Evolutionary conservation across 2,797 vertebrate genomes (phyloP).

Genomic region (Kryptolebias ocellatus): DNA sequence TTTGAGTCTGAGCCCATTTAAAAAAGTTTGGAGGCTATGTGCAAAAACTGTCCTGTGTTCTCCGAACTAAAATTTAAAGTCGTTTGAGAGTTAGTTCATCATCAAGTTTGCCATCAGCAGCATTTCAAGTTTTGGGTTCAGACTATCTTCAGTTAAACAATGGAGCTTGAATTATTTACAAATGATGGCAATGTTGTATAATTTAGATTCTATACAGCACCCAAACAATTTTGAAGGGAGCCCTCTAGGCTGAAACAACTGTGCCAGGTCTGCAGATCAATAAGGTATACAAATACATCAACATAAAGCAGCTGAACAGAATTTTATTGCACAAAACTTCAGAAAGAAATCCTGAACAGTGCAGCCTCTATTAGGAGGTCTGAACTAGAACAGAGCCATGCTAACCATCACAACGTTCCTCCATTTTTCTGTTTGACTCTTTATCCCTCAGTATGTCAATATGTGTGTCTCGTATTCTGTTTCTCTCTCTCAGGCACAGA

Average conservation of each 20-base stretch:
- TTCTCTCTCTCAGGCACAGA: constrained; percentile 52
- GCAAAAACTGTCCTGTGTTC: background rate
- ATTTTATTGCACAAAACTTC: constrained; percentile 40
- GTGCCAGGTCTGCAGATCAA: constrained; percentile 27
- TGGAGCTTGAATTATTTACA: background rate
- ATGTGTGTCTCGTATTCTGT: constrained; percentile 48
- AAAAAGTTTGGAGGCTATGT: background rate
- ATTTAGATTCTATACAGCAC: no score
- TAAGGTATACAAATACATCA: constrained; percentile 6
- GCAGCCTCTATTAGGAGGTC: constrained; percentile 45
- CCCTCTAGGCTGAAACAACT: constrained; percentile 8
- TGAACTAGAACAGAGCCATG: constrained; percentile 46
- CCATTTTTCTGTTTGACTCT: constrained; percentile 44
- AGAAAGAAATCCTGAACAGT: constrained; percentile 47
- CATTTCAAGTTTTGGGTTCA: background rate
- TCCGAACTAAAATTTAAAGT: background rate
- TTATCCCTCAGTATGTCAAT: constrained; percentile 32
- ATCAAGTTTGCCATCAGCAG: background rate
- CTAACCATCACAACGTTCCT: constrained; percentile 53
- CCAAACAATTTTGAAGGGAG: background rate
- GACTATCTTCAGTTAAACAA: background rate
- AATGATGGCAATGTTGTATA: background rate
- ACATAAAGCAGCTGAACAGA: constrained; percentile 65
- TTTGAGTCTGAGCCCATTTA: constrained; percentile 1
- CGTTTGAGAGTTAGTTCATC: background rate